phyloP scores from a whole-genome alignment of 2,113 vertebrate species.

The Ochotona princeps region DNA sequence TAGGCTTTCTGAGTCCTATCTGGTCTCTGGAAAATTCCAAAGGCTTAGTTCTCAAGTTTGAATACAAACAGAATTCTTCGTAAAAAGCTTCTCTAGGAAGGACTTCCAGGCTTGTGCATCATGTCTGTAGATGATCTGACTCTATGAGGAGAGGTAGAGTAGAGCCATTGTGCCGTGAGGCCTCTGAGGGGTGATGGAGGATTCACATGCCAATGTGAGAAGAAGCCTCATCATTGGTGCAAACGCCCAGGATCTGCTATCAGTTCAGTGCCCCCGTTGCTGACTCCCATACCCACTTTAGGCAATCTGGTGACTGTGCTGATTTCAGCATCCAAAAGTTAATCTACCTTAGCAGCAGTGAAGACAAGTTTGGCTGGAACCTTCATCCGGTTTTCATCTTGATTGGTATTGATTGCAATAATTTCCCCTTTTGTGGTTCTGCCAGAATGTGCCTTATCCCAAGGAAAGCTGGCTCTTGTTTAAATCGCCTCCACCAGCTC shows the following conservation, averaged over 20 bases:
- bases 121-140: neutral
- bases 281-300: neutral
- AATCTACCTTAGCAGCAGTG: neutral
- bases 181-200: neutral
- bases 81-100: neutral
- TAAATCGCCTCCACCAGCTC: neutral
- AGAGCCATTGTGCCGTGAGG: neutral
- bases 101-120: neutral
- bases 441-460: slow-evolving; percentile 59
- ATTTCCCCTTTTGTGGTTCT: slow-evolving; percentile 59
- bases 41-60: neutral
- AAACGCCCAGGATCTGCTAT: neutral
- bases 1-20: neutral
- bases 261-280: neutral
- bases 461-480: slow-evolving; percentile 57
- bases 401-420: slow-evolving; percentile 69
- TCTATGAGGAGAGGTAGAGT: neutral
- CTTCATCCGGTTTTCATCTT: slow-evolving; percentile 56
- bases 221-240: neutral
- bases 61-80: neutral
- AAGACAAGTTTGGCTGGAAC: slow-evolving; percentile 52
- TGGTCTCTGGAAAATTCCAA: slow-evolving; percentile 18
- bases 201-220: neutral
- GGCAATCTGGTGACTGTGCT: slow-evolving; percentile 55
- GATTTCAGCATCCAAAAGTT: neutral